These are phyloP conservation scores for Poeciliopsis prolifica DNA, from an alignment of 2,113 vertebrate genomes.

Conservation along the genomic window DNA sequence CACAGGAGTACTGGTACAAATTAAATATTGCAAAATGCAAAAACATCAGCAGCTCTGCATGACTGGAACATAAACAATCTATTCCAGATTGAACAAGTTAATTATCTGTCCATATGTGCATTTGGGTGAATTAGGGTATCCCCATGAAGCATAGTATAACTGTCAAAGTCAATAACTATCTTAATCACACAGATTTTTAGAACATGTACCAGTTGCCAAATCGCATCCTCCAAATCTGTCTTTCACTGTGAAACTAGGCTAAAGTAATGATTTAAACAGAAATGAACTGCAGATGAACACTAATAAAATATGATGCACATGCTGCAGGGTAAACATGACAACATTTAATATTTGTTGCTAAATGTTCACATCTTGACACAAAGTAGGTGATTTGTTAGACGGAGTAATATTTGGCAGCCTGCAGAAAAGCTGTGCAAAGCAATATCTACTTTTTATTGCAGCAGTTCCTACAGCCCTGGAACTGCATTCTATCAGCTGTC, in stretches of 20 bases:
- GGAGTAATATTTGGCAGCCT: conserved; percentile 7
- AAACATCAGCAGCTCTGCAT: conserved; percentile 43
- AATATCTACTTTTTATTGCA: not conserved
- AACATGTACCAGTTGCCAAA: conserved; percentile 43
- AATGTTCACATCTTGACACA: conserved; percentile 8
- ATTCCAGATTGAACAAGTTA: conserved; percentile 64
- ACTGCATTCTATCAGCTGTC: conserved; percentile 6
- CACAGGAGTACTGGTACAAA: conserved; percentile 3
- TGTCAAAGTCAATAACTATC: conserved; percentile 65
- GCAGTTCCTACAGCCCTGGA: conserved; percentile 1
- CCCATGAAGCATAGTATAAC: conserved; percentile 65
- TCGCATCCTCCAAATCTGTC: conserved; percentile 51
- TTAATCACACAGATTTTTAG: conserved; percentile 59
- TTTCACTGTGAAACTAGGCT: conserved; percentile 39
- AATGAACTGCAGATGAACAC: conserved; percentile 8
- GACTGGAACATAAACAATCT: conserved; percentile 62
- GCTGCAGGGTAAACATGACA: conserved; percentile 41
- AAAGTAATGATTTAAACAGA: conserved; percentile 39
- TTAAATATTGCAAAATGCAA: conserved; percentile 25
- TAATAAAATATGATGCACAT: conserved; percentile 18
- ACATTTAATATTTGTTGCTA: conserved; percentile 29
- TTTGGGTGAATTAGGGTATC: conserved; percentile 60
- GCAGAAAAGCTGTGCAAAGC: conserved; percentile 7
- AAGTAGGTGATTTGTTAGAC: conserved; percentile 6
- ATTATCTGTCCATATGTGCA: conserved; percentile 69